These are phyloP conservation scores for Drosophila erecta DNA, from an alignment of 1,140 invertebrate genomes.

Conservation along the genomic window DNA sequence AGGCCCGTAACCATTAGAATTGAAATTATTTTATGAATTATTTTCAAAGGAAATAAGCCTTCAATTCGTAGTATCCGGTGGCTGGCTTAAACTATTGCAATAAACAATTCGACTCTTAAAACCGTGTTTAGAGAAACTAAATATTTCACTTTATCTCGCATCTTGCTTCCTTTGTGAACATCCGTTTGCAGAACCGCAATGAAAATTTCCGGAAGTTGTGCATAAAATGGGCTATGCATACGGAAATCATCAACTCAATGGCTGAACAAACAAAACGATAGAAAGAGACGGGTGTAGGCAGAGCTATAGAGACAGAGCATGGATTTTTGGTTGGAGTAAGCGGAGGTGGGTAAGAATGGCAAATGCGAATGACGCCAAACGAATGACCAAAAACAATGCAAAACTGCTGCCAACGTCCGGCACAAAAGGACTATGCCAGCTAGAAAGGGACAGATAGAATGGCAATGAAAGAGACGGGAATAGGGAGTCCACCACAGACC, in stretches of 20 bases:
- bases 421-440: slow-evolving; percentile 10
- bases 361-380: slow-evolving; percentile 67
- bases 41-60: too few species aligned
- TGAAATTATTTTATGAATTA: too few species aligned
- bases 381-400: slow-evolving; percentile 79
- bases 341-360: slow-evolving; percentile 66
- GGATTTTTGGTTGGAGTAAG: slow-evolving; percentile 30
- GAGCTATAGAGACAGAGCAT: not conserved
- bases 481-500: slow-evolving; percentile 9
- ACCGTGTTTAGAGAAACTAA: slow-evolving; percentile 9
- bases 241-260: slow-evolving; percentile 84
- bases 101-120: not conserved
- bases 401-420: slow-evolving; percentile 77
- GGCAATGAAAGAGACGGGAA: slow-evolving; percentile 12
- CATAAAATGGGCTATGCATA: slow-evolving; percentile 84
- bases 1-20: too few species aligned
- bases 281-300: slow-evolving; percentile 1
- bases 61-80: not conserved
- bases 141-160: slow-evolving; percentile 20
- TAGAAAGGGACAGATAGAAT: slow-evolving; percentile 5
- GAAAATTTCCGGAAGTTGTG: slow-evolving; percentile 83
- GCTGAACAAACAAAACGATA: slow-evolving; percentile 66
- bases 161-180: slow-evolving; percentile 22
- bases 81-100: not conserved
- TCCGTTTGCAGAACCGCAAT: slow-evolving; percentile 80